Conservation (phyloP, 2,113 vertebrate species). For the Australoheros scitulus region DNA sequence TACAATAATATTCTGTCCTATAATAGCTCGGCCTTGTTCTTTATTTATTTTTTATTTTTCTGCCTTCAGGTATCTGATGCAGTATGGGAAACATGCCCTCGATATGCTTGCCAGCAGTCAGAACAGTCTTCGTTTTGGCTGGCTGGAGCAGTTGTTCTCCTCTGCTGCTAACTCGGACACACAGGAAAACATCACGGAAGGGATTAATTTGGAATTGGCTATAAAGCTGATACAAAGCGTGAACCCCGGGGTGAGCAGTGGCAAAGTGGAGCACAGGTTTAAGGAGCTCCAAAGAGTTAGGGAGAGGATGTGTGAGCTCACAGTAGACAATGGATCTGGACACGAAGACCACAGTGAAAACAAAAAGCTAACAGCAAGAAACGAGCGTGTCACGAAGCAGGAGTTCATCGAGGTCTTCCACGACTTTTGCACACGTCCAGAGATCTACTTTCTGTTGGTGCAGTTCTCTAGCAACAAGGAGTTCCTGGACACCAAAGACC, state of each 20-base stretch:
- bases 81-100: conserved; percentile 91
- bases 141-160: conserved; percentile 88
- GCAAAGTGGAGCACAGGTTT: conserved; percentile 91
- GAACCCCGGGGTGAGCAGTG: conserved; percentile 87
- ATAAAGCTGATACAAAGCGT: conserved; percentile 87
- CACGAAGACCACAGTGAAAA: conserved; percentile 27
- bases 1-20: not conserved
- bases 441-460: conserved; percentile 96
- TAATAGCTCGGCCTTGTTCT: not conserved
- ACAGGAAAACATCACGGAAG: conserved; percentile 78
- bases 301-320: conserved; percentile 78
- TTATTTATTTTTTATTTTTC: not conserved
- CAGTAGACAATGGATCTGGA: conserved; percentile 26
- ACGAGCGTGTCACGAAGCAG: conserved; percentile 81
- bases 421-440: conserved; percentile 94
- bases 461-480: conserved; percentile 99
- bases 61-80: conserved; percentile 86
- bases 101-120: conserved; percentile 94
- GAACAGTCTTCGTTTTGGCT: conserved; percentile 90
- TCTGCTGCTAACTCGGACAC: conserved; percentile 57
- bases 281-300: conserved; percentile 90
- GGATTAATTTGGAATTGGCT: conserved; percentile 83
- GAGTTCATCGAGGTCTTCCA: conserved; percentile 95
- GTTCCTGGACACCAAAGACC: conserved; percentile 92
- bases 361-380: conserved; percentile 32